phyloP scores from a whole-genome alignment of 64 coral and sea anemone genomes.

The Montipora foliosa region DNA sequence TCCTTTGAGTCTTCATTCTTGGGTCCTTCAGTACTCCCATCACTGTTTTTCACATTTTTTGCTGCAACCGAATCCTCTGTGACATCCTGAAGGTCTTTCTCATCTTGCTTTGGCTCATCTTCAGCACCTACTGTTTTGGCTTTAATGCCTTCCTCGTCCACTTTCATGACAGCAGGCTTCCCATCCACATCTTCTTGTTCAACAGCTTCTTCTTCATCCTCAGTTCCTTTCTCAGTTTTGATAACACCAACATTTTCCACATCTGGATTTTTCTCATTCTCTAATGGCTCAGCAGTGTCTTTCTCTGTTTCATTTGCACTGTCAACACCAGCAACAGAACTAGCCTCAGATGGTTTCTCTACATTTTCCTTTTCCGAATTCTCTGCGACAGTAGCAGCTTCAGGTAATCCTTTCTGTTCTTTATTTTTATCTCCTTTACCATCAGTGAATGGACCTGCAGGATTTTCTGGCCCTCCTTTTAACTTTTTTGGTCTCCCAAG shows the following conservation, averaged over 20 bases:
- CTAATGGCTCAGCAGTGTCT: not conserved
- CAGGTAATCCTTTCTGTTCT: not conserved
- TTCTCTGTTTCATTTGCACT: not conserved
- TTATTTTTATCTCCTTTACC: conserved; percentile 14
- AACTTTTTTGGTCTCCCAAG: conserved; percentile 53
- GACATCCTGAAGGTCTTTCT: not conserved
- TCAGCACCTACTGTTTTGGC: not conserved
- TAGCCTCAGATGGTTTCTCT: not conserved
- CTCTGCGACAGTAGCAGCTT: not conserved
- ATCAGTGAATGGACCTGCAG: conserved; percentile 14
- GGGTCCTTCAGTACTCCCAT: not conserved
- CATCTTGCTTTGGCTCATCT: conserved; percentile 4
- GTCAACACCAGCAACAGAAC: not conserved
- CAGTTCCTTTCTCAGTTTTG: not conserved
- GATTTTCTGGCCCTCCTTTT: conserved; percentile 36
- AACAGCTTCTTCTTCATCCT: not conserved
- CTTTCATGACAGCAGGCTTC: too few relatives aligned
- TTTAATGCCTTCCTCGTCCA: not conserved
- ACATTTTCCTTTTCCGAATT: not conserved
- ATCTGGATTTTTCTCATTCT: not conserved
- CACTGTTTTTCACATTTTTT: not conserved
- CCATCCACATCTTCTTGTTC: not conserved
- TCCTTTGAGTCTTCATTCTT: conserved; percentile 1
- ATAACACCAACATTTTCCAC: not conserved
- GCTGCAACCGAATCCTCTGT: not conserved